Percentiles rank a stretch among this genome's conserved stretches.
These are phyloP conservation scores for Pachypeltis micranthus DNA, from an alignment of 1,140 invertebrate species.

Conservation along the genomic window DNA sequence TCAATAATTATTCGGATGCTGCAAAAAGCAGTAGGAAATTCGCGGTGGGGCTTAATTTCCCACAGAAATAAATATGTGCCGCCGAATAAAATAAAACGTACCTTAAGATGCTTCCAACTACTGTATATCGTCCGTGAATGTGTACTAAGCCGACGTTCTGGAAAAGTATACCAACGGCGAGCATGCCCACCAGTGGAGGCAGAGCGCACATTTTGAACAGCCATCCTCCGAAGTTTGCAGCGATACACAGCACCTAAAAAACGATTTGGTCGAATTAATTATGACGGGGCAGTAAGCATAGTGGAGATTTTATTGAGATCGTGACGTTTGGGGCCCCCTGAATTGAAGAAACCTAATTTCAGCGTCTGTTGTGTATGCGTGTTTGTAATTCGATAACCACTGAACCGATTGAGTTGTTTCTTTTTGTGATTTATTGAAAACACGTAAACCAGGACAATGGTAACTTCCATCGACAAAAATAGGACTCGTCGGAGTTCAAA, in stretches of 20 bases:
- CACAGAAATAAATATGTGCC: neutral
- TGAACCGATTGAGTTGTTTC: too few species aligned
- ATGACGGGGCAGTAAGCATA: too few species aligned
- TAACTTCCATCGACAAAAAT: too few species aligned
- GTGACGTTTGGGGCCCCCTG: too few species aligned
- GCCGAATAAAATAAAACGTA: constrained; percentile 33
- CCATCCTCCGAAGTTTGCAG: constrained; percentile 70
- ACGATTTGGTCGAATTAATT: too few species aligned
- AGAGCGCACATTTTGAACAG: constrained; percentile 59
- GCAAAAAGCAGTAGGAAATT: neutral
- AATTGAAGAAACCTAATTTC: too few species aligned
- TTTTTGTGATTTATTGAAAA: too few species aligned
- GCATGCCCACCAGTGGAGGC: constrained; percentile 77
- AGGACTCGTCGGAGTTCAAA: neutral
- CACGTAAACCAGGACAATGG: too few species aligned
- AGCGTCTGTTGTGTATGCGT: too few species aligned
- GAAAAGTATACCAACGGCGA: constrained; percentile 64
- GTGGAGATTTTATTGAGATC: too few species aligned
- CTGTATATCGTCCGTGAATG: constrained; percentile 48
- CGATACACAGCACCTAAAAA: constrained; percentile 45
- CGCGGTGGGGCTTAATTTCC: too few species aligned
- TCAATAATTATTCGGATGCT: neutral
- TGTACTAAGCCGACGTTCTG: constrained; percentile 64
- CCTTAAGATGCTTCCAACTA: constrained; percentile 53
- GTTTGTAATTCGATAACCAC: too few species aligned